phyloP scores from a whole-genome alignment of 2,888 invertebrate species.

The Choreutis nemorana region DNA sequence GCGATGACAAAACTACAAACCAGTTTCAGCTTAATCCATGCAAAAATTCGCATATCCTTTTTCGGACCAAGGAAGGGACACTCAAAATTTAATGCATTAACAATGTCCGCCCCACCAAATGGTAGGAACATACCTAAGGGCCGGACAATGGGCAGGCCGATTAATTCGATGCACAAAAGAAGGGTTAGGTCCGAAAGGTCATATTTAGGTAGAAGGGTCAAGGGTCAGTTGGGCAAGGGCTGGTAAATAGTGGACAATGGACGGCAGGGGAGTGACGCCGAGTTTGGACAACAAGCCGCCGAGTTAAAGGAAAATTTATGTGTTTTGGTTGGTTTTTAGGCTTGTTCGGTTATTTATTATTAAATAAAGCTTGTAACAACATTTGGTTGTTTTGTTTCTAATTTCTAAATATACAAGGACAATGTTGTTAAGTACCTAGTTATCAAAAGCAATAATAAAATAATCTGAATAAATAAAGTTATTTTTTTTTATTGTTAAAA shows the following conservation, averaged over 20 bases:
- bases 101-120: slow-evolving; percentile 33
- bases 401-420: too few species aligned
- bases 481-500: too few species aligned
- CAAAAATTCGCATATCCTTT: neutral
- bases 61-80: slow-evolving; percentile 19
- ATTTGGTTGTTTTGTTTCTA: too few species aligned
- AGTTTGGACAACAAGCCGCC: slow-evolving; percentile 52
- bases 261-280: slow-evolving; percentile 48
- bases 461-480: too few species aligned
- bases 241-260: slow-evolving; percentile 51
- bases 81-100: slow-evolving; percentile 58
- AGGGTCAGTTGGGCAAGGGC: slow-evolving; percentile 53
- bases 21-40: too few species aligned
- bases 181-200: slow-evolving; percentile 50
- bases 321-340: slow-evolving; percentile 18
- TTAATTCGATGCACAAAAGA: slow-evolving; percentile 57
- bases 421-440: too few species aligned
- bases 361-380: too few species aligned
- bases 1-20: too few species aligned
- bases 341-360: too few species aligned
- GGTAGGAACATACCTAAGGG: slow-evolving; percentile 45
- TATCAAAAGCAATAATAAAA: too few species aligned
- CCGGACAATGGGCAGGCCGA: slow-evolving; percentile 53
- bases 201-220: slow-evolving; percentile 62
- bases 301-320: slow-evolving; percentile 43